Percentiles rank a stretch among this genome's conserved stretches.
Conservation (phyloP, 2,888 invertebrate species). For the Dione juno region DNA sequence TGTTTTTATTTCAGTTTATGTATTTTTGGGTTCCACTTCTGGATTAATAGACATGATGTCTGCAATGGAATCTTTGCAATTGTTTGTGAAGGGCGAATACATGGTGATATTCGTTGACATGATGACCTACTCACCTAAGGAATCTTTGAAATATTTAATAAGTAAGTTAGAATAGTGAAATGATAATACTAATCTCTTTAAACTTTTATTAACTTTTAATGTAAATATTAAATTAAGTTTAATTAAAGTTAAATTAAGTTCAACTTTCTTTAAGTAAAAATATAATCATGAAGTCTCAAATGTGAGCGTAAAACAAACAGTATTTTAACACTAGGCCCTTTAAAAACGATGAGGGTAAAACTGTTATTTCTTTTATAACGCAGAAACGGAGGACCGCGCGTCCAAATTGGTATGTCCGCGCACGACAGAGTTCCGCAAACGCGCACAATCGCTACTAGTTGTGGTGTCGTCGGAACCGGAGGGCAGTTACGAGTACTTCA, state of each 20-base stretch:
- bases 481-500: conserved; percentile 89
- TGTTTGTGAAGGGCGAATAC: conserved; percentile 96
- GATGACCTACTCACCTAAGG: conserved; percentile 90
- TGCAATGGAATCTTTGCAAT: conserved; percentile 93
- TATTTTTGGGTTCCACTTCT: conserved; percentile 94
- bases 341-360: too few relatives aligned
- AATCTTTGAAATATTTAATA: conserved; percentile 91
- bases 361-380: too few relatives aligned
- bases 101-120: conserved; percentile 97
- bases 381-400: conserved; percentile 73
- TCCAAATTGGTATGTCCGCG: conserved; percentile 83
- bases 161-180: conserved; percentile 82
- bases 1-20: conserved; percentile 89
- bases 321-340: too few relatives aligned
- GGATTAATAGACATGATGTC: conserved; percentile 95
- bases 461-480: conserved; percentile 94
- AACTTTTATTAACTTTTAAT: too few relatives aligned
- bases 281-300: too few relatives aligned
- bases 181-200: background rate
- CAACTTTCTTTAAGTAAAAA: too few relatives aligned
- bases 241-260: too few relatives aligned
- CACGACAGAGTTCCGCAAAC: conserved; percentile 85
- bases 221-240: too few relatives aligned
- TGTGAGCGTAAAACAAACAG: too few relatives aligned
- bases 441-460: conserved; percentile 92